phyloP scores from a whole-genome alignment of 2,888 invertebrate species.

The Apodemia hepburni region DNA sequence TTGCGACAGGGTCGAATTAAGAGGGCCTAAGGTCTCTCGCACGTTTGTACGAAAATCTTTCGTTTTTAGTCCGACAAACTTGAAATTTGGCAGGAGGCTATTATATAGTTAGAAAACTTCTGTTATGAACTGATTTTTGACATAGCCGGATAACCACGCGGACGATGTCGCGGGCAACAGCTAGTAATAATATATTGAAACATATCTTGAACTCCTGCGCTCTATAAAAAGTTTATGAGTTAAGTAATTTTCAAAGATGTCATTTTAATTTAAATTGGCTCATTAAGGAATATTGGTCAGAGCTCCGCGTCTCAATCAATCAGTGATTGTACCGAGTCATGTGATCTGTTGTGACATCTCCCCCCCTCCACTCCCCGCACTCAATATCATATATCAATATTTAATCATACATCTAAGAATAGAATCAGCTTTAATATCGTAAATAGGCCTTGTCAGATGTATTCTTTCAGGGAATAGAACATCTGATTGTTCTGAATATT shows the following conservation, averaged over 20 bases:
- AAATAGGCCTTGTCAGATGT: conserved; percentile 30
- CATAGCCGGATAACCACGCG: too few relatives aligned
- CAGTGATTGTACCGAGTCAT: neutral
- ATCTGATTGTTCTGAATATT: neutral
- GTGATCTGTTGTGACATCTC: conserved; percentile 17
- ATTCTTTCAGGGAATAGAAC: neutral
- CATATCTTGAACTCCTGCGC: too few relatives aligned
- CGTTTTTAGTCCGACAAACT: too few relatives aligned
- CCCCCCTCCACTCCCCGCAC: conserved; percentile 26
- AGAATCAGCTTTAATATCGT: conserved; percentile 22
- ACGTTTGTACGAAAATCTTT: too few relatives aligned
- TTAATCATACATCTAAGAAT: neutral
- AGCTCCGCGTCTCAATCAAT: neutral
- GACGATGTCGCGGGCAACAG: too few relatives aligned
- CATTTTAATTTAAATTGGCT: neutral
- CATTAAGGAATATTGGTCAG: neutral
- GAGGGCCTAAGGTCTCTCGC: too few relatives aligned
- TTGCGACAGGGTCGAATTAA: too few relatives aligned
- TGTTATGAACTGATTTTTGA: too few relatives aligned
- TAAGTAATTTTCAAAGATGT: neutral
- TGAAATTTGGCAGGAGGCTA: too few relatives aligned
- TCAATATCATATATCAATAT: neutral
- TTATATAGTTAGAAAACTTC: too few relatives aligned
- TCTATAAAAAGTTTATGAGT: neutral
- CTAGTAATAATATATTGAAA: too few relatives aligned